Evolutionary conservation across 1,140 invertebrate genomes (phyloP).

Genomic region (Drosophila pectinifera): DNA sequence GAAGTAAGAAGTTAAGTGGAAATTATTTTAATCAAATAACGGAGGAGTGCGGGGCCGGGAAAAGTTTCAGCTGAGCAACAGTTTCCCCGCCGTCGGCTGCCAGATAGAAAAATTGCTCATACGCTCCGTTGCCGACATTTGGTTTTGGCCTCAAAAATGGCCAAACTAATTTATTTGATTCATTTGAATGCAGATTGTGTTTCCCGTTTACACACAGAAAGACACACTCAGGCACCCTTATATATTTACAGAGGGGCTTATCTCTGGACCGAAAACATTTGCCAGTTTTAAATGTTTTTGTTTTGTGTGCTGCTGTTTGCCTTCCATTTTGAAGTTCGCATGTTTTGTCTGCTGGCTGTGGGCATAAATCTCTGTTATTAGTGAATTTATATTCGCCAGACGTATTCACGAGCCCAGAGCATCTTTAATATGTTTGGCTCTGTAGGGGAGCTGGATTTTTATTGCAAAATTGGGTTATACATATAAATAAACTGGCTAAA

Average conservation of each 20-base stretch:
- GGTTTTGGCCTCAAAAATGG: constrained; percentile 62
- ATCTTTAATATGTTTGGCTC: constrained; percentile 46
- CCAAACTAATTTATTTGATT: constrained; percentile 82
- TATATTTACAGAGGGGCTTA: constrained; percentile 46
- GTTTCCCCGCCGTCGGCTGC: not conserved
- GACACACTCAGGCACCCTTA: constrained; percentile 10
- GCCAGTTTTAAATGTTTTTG: constrained; percentile 47
- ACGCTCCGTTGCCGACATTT: constrained; percentile 24
- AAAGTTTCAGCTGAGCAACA: constrained; percentile 56
- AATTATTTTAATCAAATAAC: constrained; percentile 83
- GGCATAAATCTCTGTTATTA: constrained; percentile 76
- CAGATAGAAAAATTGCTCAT: constrained; percentile 25
- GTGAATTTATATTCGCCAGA: constrained; percentile 62
- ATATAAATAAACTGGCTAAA: not conserved
- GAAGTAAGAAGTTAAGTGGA: constrained; percentile 77
- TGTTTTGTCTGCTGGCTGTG: constrained; percentile 12
- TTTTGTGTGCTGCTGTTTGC: constrained; percentile 11
- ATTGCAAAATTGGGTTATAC: not conserved
- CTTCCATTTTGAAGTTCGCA: constrained; percentile 36
- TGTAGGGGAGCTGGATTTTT: constrained; percentile 33
- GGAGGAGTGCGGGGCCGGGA: not conserved
- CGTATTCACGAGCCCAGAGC: constrained; percentile 57
- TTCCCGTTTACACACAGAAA: constrained; percentile 38
- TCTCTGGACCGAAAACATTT: constrained; percentile 43
- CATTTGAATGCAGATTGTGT: constrained; percentile 82